Percentiles rank a stretch among this genome's conserved stretches.
phyloP scores from a whole-genome alignment of 1,140 invertebrate species.

The Diplogasteroides magnus region DNA sequence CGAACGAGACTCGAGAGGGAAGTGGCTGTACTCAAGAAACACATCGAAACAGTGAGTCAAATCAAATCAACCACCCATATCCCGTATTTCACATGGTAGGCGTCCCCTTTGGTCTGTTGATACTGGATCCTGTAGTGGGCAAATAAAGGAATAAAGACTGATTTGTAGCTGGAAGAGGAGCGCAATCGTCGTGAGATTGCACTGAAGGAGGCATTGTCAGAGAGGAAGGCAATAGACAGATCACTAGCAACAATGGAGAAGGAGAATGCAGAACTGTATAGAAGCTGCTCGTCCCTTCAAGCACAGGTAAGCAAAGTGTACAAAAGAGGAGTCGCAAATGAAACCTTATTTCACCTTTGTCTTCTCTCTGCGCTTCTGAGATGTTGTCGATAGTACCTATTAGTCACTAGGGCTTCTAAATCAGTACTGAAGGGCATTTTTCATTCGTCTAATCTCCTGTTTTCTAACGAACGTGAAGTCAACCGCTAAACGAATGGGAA shows the following conservation, averaged over 20 bases:
- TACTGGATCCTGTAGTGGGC: not conserved
- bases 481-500: too few species aligned
- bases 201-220: constrained; percentile 23
- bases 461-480: too few species aligned
- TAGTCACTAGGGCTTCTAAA: too few species aligned
- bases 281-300: constrained; percentile 26
- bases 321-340: not conserved
- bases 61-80: too few species aligned
- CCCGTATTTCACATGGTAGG: too few species aligned
- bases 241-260: constrained; percentile 30
- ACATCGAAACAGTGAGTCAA: constrained; percentile 21
- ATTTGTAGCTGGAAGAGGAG: constrained; percentile 32
- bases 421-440: too few species aligned
- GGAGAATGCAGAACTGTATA: constrained; percentile 29
- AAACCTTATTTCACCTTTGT: too few species aligned
- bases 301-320: constrained; percentile 13
- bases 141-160: constrained; percentile 3
- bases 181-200: constrained; percentile 21
- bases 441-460: too few species aligned
- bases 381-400: too few species aligned
- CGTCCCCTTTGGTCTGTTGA: too few species aligned
- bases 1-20: constrained; percentile 24
- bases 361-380: too few species aligned
- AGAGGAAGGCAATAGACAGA: constrained; percentile 28
- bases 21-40: constrained; percentile 22